Base-by-base conservation (phyloP, 1,140 invertebrate species). In the Calliphora vicina region DNA sequence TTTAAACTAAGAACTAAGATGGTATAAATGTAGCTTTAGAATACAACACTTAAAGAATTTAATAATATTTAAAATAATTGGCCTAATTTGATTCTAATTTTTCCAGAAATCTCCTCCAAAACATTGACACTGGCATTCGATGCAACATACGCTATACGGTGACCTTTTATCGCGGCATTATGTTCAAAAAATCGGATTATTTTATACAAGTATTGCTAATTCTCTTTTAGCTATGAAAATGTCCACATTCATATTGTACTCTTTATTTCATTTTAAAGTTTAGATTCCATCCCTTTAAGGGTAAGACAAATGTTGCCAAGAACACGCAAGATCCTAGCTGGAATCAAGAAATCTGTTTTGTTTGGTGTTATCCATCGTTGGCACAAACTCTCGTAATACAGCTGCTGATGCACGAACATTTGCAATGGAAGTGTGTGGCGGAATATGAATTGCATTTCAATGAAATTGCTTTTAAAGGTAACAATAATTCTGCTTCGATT, bases 91-190 rank as follows among this genome's bases (percentile, higher is more conserved):
- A 5, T 42, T 81, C 6, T 23, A 45, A 2, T 45, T 85, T 35
- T 26, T 76, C 73, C 85, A 96, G 95, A 82, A 96, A 96, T 88
- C 91, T 96, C 45, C 89, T 96, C 35, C 90, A 95, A 67, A 85
- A 88, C 26, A 42, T 85, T 0, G 84, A 82, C 27, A 10, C 84
- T 0, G 78, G 80, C 12, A 67, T 84, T 9, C 83, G 84, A 2
- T 86, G 84, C 80, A 89, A 90, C 81, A 90, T 91, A 45, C 89
- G 87, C 0, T 91, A 89, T 74, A 86, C 72, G 15, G 82, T 90
- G 8, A 83, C 81, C 43, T 85, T 90, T 23, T 90, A 85, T 82
- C 82, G 85, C 1, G 89, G 88, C 2, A 80, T 85, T 12, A 88
- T 90, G 74, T 43, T 82, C 4, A 86, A 85, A 81, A 89, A 89